Evolutionary conservation across 2,888 invertebrate species (phyloP), one percentile per base, ranked within the genome.

Genomic region (Oligia latruncula): DNA sequence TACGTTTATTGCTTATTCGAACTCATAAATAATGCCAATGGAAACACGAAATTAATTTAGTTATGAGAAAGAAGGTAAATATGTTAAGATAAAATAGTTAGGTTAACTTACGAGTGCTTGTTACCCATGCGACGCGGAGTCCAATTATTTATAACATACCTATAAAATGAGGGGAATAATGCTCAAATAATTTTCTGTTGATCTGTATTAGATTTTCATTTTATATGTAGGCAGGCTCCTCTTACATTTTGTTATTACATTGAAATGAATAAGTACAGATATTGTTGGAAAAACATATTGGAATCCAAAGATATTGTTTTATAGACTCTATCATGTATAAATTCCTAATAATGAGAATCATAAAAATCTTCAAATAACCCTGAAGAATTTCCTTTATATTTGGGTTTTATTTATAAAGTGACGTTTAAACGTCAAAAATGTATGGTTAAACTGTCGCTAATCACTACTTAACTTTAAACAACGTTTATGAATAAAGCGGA

Each of bases 1-100:
- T 95, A 95, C 95, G 93, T 96, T 96, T 96, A 96, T 96, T 96
- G 95, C 95, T 95, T 95, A 95, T 95, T 93, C 95, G 95, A 95
- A 95, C 95, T 93, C 95, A 95, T 96, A 96, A 96, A 96, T 96
- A 95, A 95, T 94, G 91, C 90, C 92, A 93, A 95, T 95, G 94
- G 94, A 94, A 95, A 95, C 93, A 94, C 94, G 92, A 95, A 96
- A 96, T 96, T 96, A 96, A 96, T 96, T 95, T 95, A 93, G 93
- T 94, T 95, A 94, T 93, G 94, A 95, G 93, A 93, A 93, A 92
- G 91, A 93, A 93, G 91, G 92, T 93, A 93, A 93, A 93, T 89
- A 93, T 90, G 89, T 90, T 88, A 90, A 90, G 90, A 93, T 93
- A 92, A 92, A 92, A 91, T 91, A 92, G 92, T 91, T 80, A 87